phyloP scores from a whole-genome alignment of 2,113 vertebrate species.

The Verasper variegatus region DNA sequence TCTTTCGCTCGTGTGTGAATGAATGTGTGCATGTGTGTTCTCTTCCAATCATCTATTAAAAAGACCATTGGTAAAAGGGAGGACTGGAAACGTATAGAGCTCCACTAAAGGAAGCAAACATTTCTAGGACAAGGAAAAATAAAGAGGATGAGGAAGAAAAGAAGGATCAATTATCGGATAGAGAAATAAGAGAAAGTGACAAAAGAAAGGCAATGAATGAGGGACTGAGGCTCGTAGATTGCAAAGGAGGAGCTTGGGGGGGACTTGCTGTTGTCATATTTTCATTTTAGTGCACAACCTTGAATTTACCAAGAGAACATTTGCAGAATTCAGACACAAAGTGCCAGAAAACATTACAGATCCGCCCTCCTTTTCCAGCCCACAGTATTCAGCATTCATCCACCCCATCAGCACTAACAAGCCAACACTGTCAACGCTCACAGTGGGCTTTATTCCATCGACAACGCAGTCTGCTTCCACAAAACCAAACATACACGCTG shows the following conservation, averaged over 20 bases:
- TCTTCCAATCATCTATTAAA: conserved; percentile 64
- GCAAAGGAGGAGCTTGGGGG: conserved; percentile 15
- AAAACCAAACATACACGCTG: conserved; percentile 47
- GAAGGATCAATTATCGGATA: conserved; percentile 36
- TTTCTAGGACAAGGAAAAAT: conserved; percentile 43
- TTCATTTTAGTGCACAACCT: conserved; percentile 56
- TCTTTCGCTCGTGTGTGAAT: conserved; percentile 52
- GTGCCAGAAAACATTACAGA: conserved; percentile 7
- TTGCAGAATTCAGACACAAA: conserved; percentile 36
- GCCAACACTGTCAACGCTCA: conserved; percentile 65
- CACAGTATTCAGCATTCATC: conserved; percentile 41
- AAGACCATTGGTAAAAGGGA: conserved; percentile 48
- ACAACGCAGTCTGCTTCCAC: conserved; percentile 42
- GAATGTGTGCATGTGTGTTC: conserved; percentile 53
- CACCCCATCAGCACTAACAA: conserved; percentile 57
- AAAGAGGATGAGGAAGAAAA: conserved; percentile 26
- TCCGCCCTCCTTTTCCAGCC: conserved; percentile 29
- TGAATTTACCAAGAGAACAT: conserved; percentile 49
- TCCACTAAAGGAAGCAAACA: conserved; percentile 25
- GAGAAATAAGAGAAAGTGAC: conserved; percentile 24
- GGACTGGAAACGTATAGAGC: conserved; percentile 31
- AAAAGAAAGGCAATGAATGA: conserved; percentile 22
- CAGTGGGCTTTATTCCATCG: conserved; percentile 61
- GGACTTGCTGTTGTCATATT: conserved; percentile 46
- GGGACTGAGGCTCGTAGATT: conserved; percentile 21